Evolutionary conservation across 2,888 invertebrate species (phyloP).

Genomic region (Abrostola tripartita): DNA sequence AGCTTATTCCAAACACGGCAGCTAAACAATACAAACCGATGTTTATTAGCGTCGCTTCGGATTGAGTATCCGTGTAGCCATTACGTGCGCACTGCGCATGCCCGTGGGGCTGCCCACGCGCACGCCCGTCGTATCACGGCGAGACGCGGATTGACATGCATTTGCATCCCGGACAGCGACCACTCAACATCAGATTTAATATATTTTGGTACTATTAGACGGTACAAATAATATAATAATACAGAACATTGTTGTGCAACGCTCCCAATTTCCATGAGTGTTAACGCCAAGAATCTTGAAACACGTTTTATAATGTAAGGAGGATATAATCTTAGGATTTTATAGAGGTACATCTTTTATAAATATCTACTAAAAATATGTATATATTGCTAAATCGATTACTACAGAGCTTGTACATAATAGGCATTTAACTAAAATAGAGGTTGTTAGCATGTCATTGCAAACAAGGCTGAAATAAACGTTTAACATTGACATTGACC

Average conservation of each 20-base stretch:
- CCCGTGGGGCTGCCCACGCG: slow-evolving; percentile 33
- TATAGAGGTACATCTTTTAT: too few species aligned
- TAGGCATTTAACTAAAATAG: slow-evolving; percentile 33
- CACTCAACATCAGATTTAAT: slow-evolving; percentile 38
- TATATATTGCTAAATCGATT: background rate
- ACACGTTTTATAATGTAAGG: background rate
- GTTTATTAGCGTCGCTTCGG: slow-evolving; percentile 34
- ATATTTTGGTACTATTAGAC: too few species aligned
- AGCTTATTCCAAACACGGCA: slow-evolving; percentile 19
- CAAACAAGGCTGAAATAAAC: slow-evolving; percentile 40
- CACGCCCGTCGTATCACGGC: slow-evolving; percentile 29
- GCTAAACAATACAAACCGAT: slow-evolving; percentile 34
- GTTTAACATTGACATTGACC: slow-evolving; percentile 52
- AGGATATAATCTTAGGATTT: too few species aligned
- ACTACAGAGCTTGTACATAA: slow-evolving; percentile 14
- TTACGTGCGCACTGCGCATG: slow-evolving; percentile 18
- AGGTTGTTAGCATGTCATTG: slow-evolving; percentile 24
- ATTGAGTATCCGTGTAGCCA: slow-evolving; percentile 16
- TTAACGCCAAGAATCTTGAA: background rate
- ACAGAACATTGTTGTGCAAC: too few species aligned
- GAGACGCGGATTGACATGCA: slow-evolving; percentile 54
- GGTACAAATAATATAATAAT: too few species aligned
- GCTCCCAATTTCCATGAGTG: background rate
- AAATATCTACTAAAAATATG: background rate
- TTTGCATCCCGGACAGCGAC: slow-evolving; percentile 64